Evolutionary conservation across 2,797 vertebrate genomes (phyloP), one percentile per base, ranked within the genome.

Genomic region (Morelia viridis): DNA sequence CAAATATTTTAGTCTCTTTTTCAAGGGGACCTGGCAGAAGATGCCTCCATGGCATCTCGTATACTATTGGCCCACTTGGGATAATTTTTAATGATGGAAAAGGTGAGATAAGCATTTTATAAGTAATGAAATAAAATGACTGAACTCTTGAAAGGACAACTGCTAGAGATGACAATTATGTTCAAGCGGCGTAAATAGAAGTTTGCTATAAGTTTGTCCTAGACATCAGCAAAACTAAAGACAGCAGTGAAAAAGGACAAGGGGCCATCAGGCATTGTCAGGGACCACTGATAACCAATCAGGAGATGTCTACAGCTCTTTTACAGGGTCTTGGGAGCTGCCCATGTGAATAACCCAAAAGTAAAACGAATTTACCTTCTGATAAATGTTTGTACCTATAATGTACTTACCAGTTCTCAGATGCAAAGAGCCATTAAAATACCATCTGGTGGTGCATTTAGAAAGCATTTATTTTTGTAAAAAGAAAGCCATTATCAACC

Each of bases 401-500:
- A 90, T 92, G 89, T 65, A 88, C 88, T 92, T 90, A 89, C 92
- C 89, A 92, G 89, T 31, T 83, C 56, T 76, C 68, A 91, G 41
- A 93, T 92, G 95, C 91, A 89, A 93, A 95, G 91, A 90, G 5
- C n/a, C 35, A 35, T 58, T n/a, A 57, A 22, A 57, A n/a, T 1
- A 80, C 61, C 84, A 92, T 95, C 92, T 94, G 95, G 91, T 85
- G 93, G 86, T 90, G 61, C 92, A 90, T 95, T 96, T 95, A 95
- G 93, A 85, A 85, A 94, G 83, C 94, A 93, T 96, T 96, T 96
- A 94, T 95, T 96, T 96, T 92, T 0, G 94, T 53, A 90, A 96
- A 96, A 94, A 95, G 68, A 96, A 94, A 95, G 68, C 92, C 94
- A 92, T 97, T 96, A 96, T 94, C 95, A 96, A 91, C 94, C 94